Conservation (phyloP, 2,888 invertebrate genomes). For the Xestia sexstrigata region DNA sequence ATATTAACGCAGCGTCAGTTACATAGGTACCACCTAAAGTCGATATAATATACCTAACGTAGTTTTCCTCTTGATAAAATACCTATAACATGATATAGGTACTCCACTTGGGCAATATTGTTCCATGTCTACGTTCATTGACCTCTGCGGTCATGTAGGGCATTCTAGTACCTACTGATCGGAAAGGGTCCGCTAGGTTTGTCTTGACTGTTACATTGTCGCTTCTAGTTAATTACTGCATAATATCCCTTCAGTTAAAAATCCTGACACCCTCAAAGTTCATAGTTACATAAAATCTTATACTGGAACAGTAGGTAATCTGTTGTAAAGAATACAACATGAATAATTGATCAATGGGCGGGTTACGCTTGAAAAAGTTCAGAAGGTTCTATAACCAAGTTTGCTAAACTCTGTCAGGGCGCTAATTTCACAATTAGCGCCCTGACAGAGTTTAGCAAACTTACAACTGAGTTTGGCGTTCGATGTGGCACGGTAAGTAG, state of each 20-base stretch:
- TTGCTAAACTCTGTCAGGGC: neutral
- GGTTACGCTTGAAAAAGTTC: neutral
- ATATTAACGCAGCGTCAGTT: neutral
- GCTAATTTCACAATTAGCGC: no score
- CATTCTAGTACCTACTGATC: slow-evolving; percentile 21
- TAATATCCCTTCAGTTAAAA: neutral
- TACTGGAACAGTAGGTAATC: no score
- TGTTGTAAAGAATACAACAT: neutral
- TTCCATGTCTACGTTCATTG: slow-evolving; percentile 30
- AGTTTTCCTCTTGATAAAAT: slow-evolving; percentile 24
- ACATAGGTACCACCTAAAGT: neutral
- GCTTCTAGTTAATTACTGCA: neutral
- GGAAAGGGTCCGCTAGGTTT: neutral
- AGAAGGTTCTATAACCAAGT: neutral
- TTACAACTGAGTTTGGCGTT: neutral
- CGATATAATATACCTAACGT: neutral
- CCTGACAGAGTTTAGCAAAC: neutral
- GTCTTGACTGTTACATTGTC: no score
- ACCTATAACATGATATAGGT: slow-evolving; percentile 1
- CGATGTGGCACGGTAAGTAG: neutral
- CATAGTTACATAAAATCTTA: neutral
- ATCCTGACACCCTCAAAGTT: neutral
- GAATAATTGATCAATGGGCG: neutral
- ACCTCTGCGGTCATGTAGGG: slow-evolving; percentile 50
- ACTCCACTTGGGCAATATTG: neutral